phyloP scores from a whole-genome alignment of 2,797 vertebrate genomes.

The Myioborus melanocephalus region DNA sequence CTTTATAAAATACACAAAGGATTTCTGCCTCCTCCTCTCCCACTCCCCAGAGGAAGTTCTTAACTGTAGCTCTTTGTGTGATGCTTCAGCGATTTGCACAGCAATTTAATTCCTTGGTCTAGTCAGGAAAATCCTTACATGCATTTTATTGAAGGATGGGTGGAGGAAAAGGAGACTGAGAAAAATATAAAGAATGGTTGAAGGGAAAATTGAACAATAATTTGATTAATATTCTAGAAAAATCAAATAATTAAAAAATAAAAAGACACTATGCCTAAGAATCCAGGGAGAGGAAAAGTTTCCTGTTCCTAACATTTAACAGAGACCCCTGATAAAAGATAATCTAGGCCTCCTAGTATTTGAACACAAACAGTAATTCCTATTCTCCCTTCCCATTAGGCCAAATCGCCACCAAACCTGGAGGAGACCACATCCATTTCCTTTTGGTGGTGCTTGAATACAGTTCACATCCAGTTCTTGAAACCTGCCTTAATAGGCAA shows the following conservation, averaged over 20 bases:
- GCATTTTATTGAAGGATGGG: not conserved
- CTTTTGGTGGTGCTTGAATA: not conserved
- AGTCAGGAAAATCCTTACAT: not conserved
- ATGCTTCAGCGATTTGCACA: not conserved
- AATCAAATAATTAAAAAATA: not conserved
- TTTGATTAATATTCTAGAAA: not conserved
- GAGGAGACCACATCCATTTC: not conserved
- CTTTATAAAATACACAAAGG: not conserved
- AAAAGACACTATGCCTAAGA: not conserved
- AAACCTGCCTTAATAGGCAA: not conserved
- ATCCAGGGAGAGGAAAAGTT: not conserved
- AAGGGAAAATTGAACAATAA: not conserved
- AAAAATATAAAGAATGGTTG: not conserved
- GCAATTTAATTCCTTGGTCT: not conserved
- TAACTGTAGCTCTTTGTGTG: not conserved
- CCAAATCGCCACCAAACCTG: not conserved
- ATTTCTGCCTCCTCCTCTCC: not conserved
- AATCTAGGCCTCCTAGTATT: not conserved
- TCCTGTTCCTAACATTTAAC: not conserved
- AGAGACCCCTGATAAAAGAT: not conserved
- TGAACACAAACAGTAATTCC: not conserved
- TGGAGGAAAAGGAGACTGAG: not conserved
- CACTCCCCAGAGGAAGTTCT: not conserved
- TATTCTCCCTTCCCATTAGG: not conserved
- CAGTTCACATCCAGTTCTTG: not conserved